phyloP scores from a whole-genome alignment of 2,797 vertebrate species.

The Rhynchonycteris naso region DNA sequence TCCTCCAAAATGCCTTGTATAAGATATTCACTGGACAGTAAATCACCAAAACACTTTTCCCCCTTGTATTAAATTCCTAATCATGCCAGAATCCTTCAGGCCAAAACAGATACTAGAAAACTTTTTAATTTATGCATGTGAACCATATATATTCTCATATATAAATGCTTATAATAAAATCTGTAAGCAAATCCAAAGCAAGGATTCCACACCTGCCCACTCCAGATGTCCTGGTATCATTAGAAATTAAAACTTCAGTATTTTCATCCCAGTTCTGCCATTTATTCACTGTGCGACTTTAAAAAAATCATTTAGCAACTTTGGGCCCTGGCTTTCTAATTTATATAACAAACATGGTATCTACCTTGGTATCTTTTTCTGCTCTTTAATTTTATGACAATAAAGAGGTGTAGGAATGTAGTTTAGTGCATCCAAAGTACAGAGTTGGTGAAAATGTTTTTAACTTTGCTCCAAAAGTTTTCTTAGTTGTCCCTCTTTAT shows the following conservation, averaged over 20 bases:
- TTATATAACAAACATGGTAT: not conserved
- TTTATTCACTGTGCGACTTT: not conserved
- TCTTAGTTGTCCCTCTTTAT: not conserved
- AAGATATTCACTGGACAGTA: not conserved
- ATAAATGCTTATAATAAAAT: not conserved
- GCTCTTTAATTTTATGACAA: not conserved
- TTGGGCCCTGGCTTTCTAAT: not conserved
- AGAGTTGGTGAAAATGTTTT: not conserved
- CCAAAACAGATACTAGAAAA: constrained; percentile 6
- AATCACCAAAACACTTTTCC: not conserved
- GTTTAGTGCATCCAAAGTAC: not conserved
- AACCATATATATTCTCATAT: not conserved
- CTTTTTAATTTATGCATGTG: not conserved
- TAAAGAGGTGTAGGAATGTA: not conserved
- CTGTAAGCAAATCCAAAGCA: not conserved
- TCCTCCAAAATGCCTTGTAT: not conserved
- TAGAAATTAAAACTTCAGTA: not conserved
- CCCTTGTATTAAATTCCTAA: not conserved
- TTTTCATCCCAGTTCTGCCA: constrained; percentile 15
- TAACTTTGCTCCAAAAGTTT: constrained; percentile 46
- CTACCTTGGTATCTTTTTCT: not conserved
- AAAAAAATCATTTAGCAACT: constrained; percentile 25
- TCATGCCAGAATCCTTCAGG: not conserved
- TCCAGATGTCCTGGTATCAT: not conserved
- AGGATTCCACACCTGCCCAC: not conserved